Base-by-base conservation (phyloP, 2,113 vertebrate genomes). In the Phoenicopterus ruber region DNA sequence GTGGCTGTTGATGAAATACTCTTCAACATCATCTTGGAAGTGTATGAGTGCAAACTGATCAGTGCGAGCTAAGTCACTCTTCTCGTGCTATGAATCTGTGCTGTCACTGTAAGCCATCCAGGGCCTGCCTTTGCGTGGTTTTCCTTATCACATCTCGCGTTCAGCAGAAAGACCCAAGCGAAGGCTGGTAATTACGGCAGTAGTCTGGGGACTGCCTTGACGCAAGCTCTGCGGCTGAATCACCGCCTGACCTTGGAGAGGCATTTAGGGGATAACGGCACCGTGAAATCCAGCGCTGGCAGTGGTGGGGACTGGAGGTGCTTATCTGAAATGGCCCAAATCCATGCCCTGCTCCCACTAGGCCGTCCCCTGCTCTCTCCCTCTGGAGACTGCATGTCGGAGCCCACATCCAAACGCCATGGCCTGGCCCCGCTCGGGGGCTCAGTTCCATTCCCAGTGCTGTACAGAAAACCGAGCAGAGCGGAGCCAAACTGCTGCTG, bases 351-450 rank as follows among this genome's bases (percentile, higher is more conserved):
- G 77, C 46, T 92, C 66, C 85, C 8, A 5, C 72, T 18, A 36
- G 25, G 19, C 25, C 8, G 4, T 19, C 52, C 57, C 71, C 66
- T 11, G 7, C 52, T 58, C 34, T 18, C 10, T 50, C n/a, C 54
- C 38, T 44, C 31, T 1, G 1, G 54, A 34, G 10, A 59, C 17
- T 0, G 0, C 0, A 0, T 20, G 8, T 18, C 1, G 2, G 58
- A 83, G 50, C 28, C n/a, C 58, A 21, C 52, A 36, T 38, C 47
- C 66, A 52, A 57, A 29, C 2, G 15, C 1, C 3, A 1, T 25
- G 62, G 21, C 36, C 54, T 59, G 40, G 69, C 29, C 13, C 61
- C 0, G 3, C 40, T 40, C 1, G 1, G 62, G 11, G 57, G 70
- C 70, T 71, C 49, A n/a, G 80, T 31, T 83, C 47, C 44, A 11